Percentiles rank a stretch among this genome's conserved stretches.
These are phyloP conservation scores for Megaptera novaeangliae DNA, from an alignment of 2,113 vertebrate species.

Conservation along the genomic window DNA sequence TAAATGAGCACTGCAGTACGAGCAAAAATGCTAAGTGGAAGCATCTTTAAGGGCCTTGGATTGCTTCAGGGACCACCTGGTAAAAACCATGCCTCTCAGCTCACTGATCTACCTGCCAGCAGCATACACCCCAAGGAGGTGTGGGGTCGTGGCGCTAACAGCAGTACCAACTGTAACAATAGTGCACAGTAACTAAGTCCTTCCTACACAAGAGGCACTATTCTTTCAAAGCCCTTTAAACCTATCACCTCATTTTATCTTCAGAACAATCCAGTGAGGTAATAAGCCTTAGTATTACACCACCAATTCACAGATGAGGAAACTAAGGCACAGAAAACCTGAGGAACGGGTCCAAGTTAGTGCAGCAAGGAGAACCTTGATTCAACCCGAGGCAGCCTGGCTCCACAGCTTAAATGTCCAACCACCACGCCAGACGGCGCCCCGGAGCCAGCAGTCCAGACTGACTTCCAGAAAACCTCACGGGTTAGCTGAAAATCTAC, in stretches of 20 bases:
- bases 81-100: not conserved
- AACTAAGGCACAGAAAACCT: not conserved
- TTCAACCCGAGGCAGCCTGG: not conserved
- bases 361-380: not conserved
- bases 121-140: not conserved
- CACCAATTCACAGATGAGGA: not conserved
- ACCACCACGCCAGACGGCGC: not conserved
- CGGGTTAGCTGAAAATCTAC: not conserved
- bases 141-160: fast-evolving
- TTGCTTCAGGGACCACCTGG: not conserved
- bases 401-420: not conserved
- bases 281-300: not conserved
- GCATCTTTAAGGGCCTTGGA: not conserved
- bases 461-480: not conserved
- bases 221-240: not conserved
- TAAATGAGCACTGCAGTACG: not conserved
- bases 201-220: not conserved
- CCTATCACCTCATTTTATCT: not conserved
- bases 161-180: not conserved
- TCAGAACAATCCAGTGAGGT: not conserved
- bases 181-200: not conserved
- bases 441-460: not conserved
- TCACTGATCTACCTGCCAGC: not conserved
- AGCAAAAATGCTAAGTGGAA: not conserved
- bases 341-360: not conserved